These are phyloP conservation scores for Proteles cristata DNA, from an alignment of 2,113 vertebrate genomes.

Conservation along the genomic window DNA sequence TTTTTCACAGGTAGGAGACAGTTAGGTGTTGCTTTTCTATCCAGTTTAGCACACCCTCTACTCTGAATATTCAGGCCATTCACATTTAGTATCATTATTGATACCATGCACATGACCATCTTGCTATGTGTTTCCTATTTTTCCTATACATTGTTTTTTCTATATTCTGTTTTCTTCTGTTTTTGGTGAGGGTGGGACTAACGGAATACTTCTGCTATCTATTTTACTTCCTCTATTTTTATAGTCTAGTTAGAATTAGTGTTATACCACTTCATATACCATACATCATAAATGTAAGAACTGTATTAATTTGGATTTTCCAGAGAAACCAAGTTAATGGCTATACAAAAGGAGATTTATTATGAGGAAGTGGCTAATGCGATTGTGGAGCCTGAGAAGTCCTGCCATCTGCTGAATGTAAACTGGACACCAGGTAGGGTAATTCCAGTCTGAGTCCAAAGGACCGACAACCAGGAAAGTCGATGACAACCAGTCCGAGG, in stretches of 20 bases:
- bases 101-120: too few relatives aligned
- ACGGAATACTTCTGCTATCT: not conserved
- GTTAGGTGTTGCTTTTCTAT: not conserved
- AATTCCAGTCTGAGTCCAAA: not conserved
- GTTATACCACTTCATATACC: not conserved
- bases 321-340: not conserved
- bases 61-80: not conserved
- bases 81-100: not conserved
- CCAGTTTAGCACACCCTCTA: not conserved
- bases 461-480: not conserved
- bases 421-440: not conserved
- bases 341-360: too few relatives aligned
- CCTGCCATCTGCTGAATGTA: not conserved
- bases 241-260: not conserved
- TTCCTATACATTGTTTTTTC: not conserved
- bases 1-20: not conserved
- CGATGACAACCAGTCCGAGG: not conserved
- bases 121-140: not conserved
- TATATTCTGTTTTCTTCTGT: not conserved
- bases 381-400: not conserved
- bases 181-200: not conserved
- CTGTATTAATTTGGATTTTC: not conserved
- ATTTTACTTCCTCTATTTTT: not conserved
- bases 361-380: not conserved
- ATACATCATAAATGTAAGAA: not conserved